These are phyloP conservation scores for Neosalanx taihuensis DNA, from an alignment of 2,797 vertebrate genomes.

Conservation along the genomic window DNA sequence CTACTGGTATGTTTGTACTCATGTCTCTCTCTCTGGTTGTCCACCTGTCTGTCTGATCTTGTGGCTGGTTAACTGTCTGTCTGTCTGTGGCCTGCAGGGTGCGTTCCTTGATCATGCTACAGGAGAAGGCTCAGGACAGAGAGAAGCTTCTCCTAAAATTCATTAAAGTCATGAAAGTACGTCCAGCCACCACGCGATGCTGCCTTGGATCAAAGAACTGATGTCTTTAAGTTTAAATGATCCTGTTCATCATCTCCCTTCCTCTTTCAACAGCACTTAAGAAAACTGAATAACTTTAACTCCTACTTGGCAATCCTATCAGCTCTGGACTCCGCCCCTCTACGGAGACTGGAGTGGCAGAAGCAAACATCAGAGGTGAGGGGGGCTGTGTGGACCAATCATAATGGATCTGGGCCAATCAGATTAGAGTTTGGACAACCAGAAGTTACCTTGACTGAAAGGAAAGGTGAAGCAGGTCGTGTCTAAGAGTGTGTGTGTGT, in stretches of 20 bases:
- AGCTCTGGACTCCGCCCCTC: constrained; percentile 89
- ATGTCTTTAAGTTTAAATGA: neutral
- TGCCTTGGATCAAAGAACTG: neutral
- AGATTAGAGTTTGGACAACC: neutral
- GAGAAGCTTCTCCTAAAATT: constrained; percentile 91
- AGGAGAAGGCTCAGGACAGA: constrained; percentile 91
- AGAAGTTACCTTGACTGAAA: neutral
- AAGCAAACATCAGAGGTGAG: constrained; percentile 89
- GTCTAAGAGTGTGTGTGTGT: neutral
- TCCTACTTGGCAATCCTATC: constrained; percentile 95
- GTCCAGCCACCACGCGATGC: no score
- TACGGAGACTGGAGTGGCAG: constrained; percentile 92
- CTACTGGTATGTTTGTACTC: constrained; percentile 77
- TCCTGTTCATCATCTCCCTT: neutral
- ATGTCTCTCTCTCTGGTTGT: neutral
- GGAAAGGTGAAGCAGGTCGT: neutral
- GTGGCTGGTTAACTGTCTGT: constrained; percentile 12
- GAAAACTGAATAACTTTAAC: constrained; percentile 95
- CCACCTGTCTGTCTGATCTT: constrained; percentile 6
- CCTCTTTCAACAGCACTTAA: constrained; percentile 76
- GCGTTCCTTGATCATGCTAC: constrained; percentile 90
- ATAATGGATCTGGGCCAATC: neutral
- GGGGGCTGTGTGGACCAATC: neutral
- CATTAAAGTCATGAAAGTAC: constrained; percentile 95
- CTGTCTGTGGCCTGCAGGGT: constrained; percentile 73